Evolutionary conservation across 2,888 invertebrate genomes (phyloP), one percentile per base, ranked within the genome.

Genomic region (Platypus cylindrus): DNA sequence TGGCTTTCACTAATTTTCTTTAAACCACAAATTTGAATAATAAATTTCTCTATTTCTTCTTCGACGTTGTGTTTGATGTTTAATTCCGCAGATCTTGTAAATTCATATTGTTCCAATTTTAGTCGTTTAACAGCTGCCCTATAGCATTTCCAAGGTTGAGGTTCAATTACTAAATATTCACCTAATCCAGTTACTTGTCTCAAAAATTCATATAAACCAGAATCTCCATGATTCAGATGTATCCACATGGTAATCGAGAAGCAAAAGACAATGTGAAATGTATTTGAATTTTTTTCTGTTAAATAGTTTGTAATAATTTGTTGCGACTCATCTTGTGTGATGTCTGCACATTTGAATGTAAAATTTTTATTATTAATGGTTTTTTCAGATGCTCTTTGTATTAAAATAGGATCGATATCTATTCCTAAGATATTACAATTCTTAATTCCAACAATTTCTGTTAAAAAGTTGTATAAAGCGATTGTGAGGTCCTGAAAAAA

Each of bases 201-300:
- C 2, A 89, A 59, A 56, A 85, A 83, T 3, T 58, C 47, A 34
- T 64, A 49, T 22, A 89, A 59, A 0, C 83, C 84, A 3, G 62
- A 58, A 63, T 89, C 89, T 4, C 85, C 82, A 59, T 79, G 67
- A 58, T 89, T 87, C 15, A 89, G 57, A 60, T 89, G 89, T 51
- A 89, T 82, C 89, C 89, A 89, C 85, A 89, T 85, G 12, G 85
- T 82, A 17, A 85, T 71, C 5, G 87, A 86, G 55, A 87, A 85
- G 54, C 82, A 81, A 57, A 82, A 83, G 30, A 72, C 67, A 3
- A 73, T 64, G 61, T 79, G 74, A 63, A 82, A 85, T 39, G 56
- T 64, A 0, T 49, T 30, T 30, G 61, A 66, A 1, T 62, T 49
- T 41, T 62, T 46, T 2, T 43, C 45, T 17, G 51, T 38, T 32